Evolutionary conservation across 30 jellyfish, hydroid and myxozoan species (phyloP), one percentile per base, ranked within the genome.

Genomic region (Haliclystus octoradiatus): DNA sequence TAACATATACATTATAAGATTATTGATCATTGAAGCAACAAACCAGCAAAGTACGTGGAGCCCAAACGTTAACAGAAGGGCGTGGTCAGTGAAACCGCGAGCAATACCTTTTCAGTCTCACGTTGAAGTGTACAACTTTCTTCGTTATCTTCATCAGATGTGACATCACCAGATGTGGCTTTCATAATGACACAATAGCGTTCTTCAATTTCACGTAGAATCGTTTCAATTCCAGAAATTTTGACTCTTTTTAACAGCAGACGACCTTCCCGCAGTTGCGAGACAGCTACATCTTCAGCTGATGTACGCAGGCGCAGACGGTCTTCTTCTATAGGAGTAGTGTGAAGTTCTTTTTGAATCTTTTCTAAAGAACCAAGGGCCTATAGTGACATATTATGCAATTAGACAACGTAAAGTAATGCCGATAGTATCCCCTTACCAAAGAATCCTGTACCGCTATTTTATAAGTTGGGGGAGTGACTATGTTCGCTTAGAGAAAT

Each of bases 221-320:
- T 79, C 26, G 80, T 81, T 15, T 65, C 34, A 23, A 80, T 81
- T 30, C 82, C 86, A 22, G 84, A 69, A 76, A 72, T 75, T 35
- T 80, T 79, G 23, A 87, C 84, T 74, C 85, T 80, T 0, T 76
- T 71, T 61, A 80, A 52, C 76, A 87, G 70, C 78, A 87, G 26
- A 49, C 74, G 91, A 2, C 96, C 96, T 76, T 87, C 96, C 29
- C 96, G 82, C 19, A 87, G 70, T 29, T 80, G 80, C 22, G 85
- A 82, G 34, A 79, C 82, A 0, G 96, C 82, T 7, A 84, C 94
- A 65, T 87, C 94, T 28, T 92, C 84, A 9, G 96, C 96, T 47
- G 74, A 81, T 34, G 83, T 52, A 53, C 96, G 81, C 22, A 76
- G 31, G 46, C 79, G 74, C 50, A 79, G 68, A 24, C 83, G 78